These are phyloP conservation scores for Griposia aprilina DNA, from an alignment of 2,888 invertebrate species.

Conservation along the genomic window DNA sequence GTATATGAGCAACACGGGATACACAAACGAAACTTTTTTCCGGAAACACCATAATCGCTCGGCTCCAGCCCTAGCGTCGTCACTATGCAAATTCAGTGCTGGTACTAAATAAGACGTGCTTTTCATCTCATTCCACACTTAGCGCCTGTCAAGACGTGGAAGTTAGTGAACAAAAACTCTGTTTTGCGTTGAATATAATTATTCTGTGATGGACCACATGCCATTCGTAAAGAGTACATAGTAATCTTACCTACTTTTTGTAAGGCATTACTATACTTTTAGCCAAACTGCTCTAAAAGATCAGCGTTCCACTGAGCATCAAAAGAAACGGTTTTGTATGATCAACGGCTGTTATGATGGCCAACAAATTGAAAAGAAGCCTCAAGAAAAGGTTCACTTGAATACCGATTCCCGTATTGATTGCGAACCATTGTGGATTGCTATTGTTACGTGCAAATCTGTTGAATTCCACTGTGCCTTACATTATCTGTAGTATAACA, in stretches of 20 bases:
- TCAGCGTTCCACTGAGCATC: slow-evolving; percentile 40
- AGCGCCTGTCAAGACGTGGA: slow-evolving; percentile 24
- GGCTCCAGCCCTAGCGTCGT: slow-evolving; percentile 31
- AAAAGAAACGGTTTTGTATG: slow-evolving; percentile 56
- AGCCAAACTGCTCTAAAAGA: slow-evolving; percentile 12
- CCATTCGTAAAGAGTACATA: background rate
- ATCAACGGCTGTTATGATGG: slow-evolving; percentile 57
- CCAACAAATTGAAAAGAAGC: slow-evolving; percentile 60
- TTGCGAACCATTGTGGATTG: slow-evolving; percentile 47
- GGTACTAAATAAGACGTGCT: slow-evolving; percentile 45
- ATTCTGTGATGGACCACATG: slow-evolving; percentile 18
- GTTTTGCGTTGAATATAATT: background rate
- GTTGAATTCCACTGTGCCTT: slow-evolving; percentile 28
- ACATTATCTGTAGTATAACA: slow-evolving; percentile 12
- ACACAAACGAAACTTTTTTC: slow-evolving; percentile 48
- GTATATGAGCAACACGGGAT: slow-evolving; percentile 36
- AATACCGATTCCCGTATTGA: slow-evolving; percentile 57
- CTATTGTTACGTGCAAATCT: slow-evolving; percentile 50
- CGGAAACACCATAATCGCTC: slow-evolving; percentile 48
- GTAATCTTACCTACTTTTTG: background rate
- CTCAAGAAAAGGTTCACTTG: slow-evolving; percentile 56
- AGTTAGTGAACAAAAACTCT: background rate
- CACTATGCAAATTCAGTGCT: slow-evolving; percentile 43
- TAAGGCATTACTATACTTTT: slow-evolving; percentile 6
- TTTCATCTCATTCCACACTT: slow-evolving; percentile 27